phyloP scores from a whole-genome alignment of 2,797 vertebrate species.

The Scleropages formosus region DNA sequence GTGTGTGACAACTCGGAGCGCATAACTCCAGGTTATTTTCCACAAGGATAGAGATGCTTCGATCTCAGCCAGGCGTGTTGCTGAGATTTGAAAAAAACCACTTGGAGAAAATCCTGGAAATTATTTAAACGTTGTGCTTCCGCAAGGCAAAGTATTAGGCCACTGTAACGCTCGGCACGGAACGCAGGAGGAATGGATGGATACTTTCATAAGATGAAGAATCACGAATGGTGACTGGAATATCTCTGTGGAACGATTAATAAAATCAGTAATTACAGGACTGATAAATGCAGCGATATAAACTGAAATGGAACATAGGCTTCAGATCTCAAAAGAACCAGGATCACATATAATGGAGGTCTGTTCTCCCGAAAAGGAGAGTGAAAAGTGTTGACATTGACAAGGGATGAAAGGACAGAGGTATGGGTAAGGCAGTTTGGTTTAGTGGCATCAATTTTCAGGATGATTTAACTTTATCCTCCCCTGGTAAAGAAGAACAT shows the following conservation, averaged over 20 bases:
- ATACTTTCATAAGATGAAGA: not conserved
- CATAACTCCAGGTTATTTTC: too few species aligned
- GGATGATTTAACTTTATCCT: constrained; percentile 28
- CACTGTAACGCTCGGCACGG: too few species aligned
- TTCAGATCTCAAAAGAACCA: too few species aligned
- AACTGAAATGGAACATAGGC: too few species aligned
- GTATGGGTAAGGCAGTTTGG: not conserved
- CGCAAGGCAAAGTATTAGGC: not conserved
- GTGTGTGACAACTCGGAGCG: too few species aligned
- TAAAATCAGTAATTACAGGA: not conserved
- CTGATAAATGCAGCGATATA: not conserved
- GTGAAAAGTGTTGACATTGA: constrained; percentile 14
- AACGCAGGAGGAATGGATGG: not conserved
- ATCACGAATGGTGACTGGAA: not conserved
- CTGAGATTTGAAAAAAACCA: too few species aligned
- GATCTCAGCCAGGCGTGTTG: too few species aligned
- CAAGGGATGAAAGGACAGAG: constrained; percentile 2
- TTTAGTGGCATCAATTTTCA: constrained; percentile 28
- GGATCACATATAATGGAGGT: not conserved
- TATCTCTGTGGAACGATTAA: not conserved
- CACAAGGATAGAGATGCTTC: too few species aligned
- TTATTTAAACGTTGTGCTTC: too few species aligned
- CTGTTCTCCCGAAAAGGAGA: not conserved
- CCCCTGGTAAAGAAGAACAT: constrained; percentile 23
- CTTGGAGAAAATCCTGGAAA: too few species aligned